A percentile compares a stretch with the other conserved stretches of the same genome.
Evolutionary conservation across 2,888 invertebrate species (phyloP).

Genomic region (Malacosoma neustria): DNA sequence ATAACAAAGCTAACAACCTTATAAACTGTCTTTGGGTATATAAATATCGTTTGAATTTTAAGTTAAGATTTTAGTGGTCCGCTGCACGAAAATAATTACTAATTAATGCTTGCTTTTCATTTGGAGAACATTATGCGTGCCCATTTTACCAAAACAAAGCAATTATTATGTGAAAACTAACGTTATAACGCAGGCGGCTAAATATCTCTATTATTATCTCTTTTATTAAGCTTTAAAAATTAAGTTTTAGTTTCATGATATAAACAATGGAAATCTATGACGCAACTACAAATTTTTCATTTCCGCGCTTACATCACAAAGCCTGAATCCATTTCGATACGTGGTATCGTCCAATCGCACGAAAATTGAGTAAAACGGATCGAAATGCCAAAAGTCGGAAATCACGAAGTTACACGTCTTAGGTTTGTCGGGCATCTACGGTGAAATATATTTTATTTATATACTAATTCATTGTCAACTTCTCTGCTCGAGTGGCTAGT

Average conservation of each 20-base stretch:
- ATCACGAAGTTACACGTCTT: no score
- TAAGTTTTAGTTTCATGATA: not conserved
- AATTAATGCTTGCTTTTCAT: constrained; percentile 19
- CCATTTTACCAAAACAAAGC: not conserved
- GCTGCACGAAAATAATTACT: constrained; percentile 22
- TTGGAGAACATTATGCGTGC: constrained; percentile 3
- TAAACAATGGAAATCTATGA: constrained; percentile 25
- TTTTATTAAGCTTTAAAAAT: not conserved
- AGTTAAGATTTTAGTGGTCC: constrained; percentile 15
- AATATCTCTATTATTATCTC: not conserved
- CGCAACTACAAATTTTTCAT: constrained; percentile 51
- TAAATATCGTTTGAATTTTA: not conserved
- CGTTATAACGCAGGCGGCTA: not conserved
- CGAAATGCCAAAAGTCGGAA: constrained; percentile 31
- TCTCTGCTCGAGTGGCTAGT: no score
- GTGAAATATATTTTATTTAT: no score
- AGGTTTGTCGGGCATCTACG: no score
- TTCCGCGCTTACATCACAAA: constrained; percentile 51
- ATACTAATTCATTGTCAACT: no score
- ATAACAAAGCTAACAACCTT: not conserved
- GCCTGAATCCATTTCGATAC: constrained; percentile 47
- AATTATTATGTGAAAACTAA: not conserved
- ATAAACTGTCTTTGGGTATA: not conserved
- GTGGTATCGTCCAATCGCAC: constrained; percentile 33
- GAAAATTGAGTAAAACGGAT: constrained; percentile 11